Base-by-base conservation (phyloP, 1,140 invertebrate genomes). In the Temnothorax curvispinosus region DNA sequence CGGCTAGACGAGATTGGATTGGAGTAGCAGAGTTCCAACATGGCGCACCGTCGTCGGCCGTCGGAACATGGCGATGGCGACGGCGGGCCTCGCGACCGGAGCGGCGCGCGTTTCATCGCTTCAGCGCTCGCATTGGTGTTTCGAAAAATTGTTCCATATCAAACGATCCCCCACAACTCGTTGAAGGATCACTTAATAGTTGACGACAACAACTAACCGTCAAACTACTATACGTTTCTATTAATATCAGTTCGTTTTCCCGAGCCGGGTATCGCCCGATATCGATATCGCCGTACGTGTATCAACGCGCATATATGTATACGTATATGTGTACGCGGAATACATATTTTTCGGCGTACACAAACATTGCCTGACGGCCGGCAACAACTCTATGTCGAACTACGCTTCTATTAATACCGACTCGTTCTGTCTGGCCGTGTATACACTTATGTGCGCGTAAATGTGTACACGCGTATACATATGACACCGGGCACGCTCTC, bases 111-210 rank as follows among this genome's bases (percentile, higher is more conserved):
- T 60, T 72, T 71, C 38, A 64, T 89, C 91, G 90, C 88, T 90
- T 81, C 80, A 86, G 47, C 64, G 32, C 35, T 91, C 90, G 69
- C 90, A 91, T 91, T 81, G 92, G 50, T 27, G 27, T 86, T 88
- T 85, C 94, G 93, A 94, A 95, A 94, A 95, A 94, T 95, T 92
- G 91, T 89, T 91, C 90, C 90, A 91, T 94, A 94, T 94, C 92
- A 92, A 27, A 90, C 91, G 90, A 93, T 93, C 91, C 88, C 41
- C 41, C 75, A 27, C 27, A 92, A 89, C 93, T 94, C 93, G 93
- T 94, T 94, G 93, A 93, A 94, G 93, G 87, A 92, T 93, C 92
- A 87, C 91, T 91, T 90, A 91, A 91, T 86, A 87, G 87, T 91
- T 77, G 88, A 88, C 92, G 93, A 91, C 88, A 85, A 88, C 85